These are phyloP conservation scores for Willisornis vidua DNA, from an alignment of 2,113 vertebrate species.

Conservation along the genomic window DNA sequence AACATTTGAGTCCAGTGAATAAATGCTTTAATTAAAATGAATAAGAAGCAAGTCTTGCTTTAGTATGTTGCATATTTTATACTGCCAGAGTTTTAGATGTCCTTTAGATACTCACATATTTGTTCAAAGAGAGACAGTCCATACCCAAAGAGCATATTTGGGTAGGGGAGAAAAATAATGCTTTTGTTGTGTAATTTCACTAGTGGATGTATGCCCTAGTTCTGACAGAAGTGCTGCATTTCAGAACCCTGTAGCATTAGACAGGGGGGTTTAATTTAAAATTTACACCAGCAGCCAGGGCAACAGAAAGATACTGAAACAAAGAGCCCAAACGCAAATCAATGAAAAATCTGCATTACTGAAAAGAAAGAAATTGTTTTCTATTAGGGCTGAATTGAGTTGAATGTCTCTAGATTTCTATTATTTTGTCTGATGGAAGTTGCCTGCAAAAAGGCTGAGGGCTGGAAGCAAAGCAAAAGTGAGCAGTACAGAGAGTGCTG, in stretches of 20 bases:
- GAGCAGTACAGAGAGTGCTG: neutral
- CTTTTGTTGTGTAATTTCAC: neutral
- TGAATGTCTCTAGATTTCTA: neutral
- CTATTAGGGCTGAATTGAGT: neutral
- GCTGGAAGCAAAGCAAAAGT: too few relatives aligned
- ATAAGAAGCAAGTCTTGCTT: neutral
- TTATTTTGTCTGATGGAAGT: too few relatives aligned
- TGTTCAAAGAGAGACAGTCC: neutral
- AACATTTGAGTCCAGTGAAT: neutral
- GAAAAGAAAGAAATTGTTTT: neutral
- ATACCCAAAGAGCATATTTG: neutral
- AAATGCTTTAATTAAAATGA: slow-evolving; percentile 29
- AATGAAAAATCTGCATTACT: neutral
- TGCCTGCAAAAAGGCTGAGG: neutral
- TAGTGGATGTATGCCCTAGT: neutral
- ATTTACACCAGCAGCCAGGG: neutral
- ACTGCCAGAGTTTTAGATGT: neutral
- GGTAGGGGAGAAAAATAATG: neutral
- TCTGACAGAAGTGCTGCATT: neutral
- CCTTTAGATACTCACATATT: neutral
- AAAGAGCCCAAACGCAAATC: neutral
- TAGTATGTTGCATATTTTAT: neutral
- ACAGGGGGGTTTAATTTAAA: neutral
- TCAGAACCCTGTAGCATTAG: neutral
- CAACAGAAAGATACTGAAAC: neutral